phyloP scores from a whole-genome alignment of 2,113 vertebrate genomes.

The Poeciliopsis turrubarensis region DNA sequence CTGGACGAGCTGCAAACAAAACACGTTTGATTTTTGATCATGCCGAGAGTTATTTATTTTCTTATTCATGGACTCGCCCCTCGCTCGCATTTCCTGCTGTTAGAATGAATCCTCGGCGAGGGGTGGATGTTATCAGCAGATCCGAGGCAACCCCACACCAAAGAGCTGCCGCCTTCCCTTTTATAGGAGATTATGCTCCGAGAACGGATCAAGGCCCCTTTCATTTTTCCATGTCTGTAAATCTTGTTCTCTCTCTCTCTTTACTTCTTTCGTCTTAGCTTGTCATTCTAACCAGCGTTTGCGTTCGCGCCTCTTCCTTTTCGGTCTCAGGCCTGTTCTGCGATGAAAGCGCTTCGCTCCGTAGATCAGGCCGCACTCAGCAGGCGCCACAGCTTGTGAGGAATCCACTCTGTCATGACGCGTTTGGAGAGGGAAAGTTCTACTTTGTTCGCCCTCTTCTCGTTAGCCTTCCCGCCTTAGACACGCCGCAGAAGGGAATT shows the following conservation, averaged over 20 bases:
- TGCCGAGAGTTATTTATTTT: not conserved
- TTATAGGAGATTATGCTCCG: not conserved
- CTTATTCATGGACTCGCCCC: not conserved
- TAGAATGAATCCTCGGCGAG: not conserved
- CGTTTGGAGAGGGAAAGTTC: slow-evolving; percentile 47
- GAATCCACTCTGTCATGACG: slow-evolving; percentile 39
- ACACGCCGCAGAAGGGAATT: slow-evolving; percentile 2
- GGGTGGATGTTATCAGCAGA: not conserved
- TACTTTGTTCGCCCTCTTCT: slow-evolving; percentile 37
- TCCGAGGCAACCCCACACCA: not conserved
- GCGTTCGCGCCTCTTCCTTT: not conserved
- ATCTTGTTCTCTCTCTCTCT: not conserved
- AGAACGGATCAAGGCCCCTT: slow-evolving; percentile 19
- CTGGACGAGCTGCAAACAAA: not conserved
- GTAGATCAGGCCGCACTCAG: slow-evolving; percentile 31
- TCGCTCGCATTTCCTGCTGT: not conserved
- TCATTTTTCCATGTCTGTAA: slow-evolving; percentile 23
- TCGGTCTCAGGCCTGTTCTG: not conserved
- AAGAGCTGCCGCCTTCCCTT: not conserved
- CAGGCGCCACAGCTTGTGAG: slow-evolving; percentile 47
- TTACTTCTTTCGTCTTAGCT: not conserved
- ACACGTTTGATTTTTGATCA: not conserved
- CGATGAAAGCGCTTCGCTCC: slow-evolving; percentile 38
- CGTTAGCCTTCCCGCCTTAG: slow-evolving; percentile 21
- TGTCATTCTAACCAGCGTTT: slow-evolving; percentile 7